Evolutionary conservation across 2,113 vertebrate species (phyloP), one percentile per base, ranked within the genome.

Genomic region (Phasianus colchicus): DNA sequence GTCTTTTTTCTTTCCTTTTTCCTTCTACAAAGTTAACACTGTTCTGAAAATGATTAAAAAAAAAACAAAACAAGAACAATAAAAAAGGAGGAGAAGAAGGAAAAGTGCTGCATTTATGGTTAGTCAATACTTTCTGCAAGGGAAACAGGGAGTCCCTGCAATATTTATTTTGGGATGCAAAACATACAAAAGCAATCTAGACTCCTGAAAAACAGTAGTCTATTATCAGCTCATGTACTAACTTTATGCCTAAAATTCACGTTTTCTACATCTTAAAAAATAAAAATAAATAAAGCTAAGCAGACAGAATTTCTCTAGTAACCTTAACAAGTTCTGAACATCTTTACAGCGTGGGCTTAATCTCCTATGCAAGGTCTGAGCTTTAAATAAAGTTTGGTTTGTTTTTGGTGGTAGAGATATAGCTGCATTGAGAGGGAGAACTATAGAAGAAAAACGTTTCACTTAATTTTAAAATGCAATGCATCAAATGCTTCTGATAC

Each of bases 221-320:
- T 87, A 32, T 84, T 87, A 89, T 34, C 38, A 90, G 58, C 29
- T 75, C 40, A 60, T 9, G 30, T 16, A 80, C 42, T 43, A 66
- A 77, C 10, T 14, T 71, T 47, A 52, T 32, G 18, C 30, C 65
- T 65, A 74, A 87, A 94, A 95, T 69, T 57, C 48, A 71, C 9
- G 11, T 88, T 67, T 58, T 73, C 60, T 77, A 58, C 38, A 85
- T 22, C 45, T 47, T 19, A 3, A 32, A 88, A 61, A 50, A 36
- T 40, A 36, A 34, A 55, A 64, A 71, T 15, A 24, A 61, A 25
- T 45, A 69, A 75, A 25, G 2, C 16, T 17, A 69, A 80, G 43
- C 64, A 93, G 79, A 80, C 69, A 95, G 42, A 52, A 83, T 83
- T 92, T 89, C 82, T 95, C 69, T 71, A 91, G 65, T 88, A 95